phyloP scores from a whole-genome alignment of 2,797 vertebrate genomes.

The Lutjanus campechanus region DNA sequence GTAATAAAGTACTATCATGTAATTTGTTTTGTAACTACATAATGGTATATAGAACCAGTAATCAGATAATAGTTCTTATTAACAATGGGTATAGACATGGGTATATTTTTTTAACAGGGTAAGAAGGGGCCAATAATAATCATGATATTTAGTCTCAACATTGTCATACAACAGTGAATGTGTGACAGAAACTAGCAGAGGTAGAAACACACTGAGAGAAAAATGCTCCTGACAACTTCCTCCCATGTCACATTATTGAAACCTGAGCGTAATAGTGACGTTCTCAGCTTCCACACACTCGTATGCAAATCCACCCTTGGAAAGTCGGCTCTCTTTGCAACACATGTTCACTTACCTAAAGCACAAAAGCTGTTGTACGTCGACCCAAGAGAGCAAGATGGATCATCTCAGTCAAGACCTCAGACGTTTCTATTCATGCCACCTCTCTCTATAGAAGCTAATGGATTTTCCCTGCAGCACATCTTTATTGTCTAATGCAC shows the following conservation, averaged over 20 bases:
- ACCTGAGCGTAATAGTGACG: slow-evolving; percentile 3
- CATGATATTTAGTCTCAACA: too few species aligned
- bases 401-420: slow-evolving; percentile 68
- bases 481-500: slow-evolving; percentile 82
- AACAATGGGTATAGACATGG: too few species aligned
- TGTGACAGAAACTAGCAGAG: too few species aligned
- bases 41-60: too few species aligned
- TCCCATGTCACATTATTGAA: slow-evolving; percentile 41
- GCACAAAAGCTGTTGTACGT: slow-evolving; percentile 55
- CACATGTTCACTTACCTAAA: slow-evolving; percentile 59
- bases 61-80: too few species aligned
- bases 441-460: slow-evolving; percentile 70
- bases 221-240: slow-evolving; percentile 26
- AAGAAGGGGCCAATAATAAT: too few species aligned
- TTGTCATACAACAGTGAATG: too few species aligned
- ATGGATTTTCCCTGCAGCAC: slow-evolving; percentile 75
- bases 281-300: slow-evolving; percentile 23
- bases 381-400: slow-evolving; percentile 66
- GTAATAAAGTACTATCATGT: too few species aligned
- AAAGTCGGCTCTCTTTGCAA: slow-evolving; percentile 35
- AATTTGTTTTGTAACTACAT: too few species aligned
- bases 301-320: slow-evolving; percentile 45
- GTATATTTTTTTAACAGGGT: too few species aligned
- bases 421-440: slow-evolving; percentile 75
- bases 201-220: slow-evolving; percentile 22